Base-by-base conservation (phyloP, 2,888 invertebrate genomes). In the Drosophila sordidula region DNA sequence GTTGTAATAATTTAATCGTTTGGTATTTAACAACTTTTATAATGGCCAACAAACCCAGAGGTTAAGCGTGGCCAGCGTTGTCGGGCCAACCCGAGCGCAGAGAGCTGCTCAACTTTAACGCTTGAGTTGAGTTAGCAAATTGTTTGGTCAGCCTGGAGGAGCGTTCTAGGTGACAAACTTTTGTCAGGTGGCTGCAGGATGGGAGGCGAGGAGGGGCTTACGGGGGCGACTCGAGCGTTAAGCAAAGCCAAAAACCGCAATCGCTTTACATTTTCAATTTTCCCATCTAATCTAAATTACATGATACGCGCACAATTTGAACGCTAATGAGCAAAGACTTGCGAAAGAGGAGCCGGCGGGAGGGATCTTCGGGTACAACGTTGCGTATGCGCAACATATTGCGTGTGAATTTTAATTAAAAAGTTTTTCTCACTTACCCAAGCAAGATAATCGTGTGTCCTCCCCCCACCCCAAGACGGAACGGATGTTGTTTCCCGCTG, bases 381-480 rank as follows among this genome's bases (percentile, higher is more conserved):
- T 57, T 88, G 84, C 84, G 87, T 88, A 88, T 88, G 72, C 84
- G 87, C 85, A 85, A 89, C 84, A 87, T 89, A 89, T 87, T 84
- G 84, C 84, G 87, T 87, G 87, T 78, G 82, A 85, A 87, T 85
- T 85, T 89, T 89, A 85, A 85, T 85, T 85, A 85, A 85, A 83
- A 85, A 89, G 66, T 85, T 89, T 80, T 74, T 68, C 89, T 61
- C 80, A 83, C 87, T 88, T 80, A 71, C 69, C 65, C 63, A 46
- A 59, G 77, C 80, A 74, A 87, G 78, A 80, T 88, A 86, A 88
- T 87, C 89, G 68, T 47, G 38, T 47, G 38, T 9, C 50, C 38
- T 32, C 41, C 52, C 47, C 11, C n/a, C 25, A 6, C 32, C 18
- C n/a, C 39, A 36, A 45, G 22, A 38, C n/a, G 56, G 39, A 45